These are phyloP conservation scores for Thera obeliscata DNA, from an alignment of 2,888 invertebrate genomes.

Conservation along the genomic window DNA sequence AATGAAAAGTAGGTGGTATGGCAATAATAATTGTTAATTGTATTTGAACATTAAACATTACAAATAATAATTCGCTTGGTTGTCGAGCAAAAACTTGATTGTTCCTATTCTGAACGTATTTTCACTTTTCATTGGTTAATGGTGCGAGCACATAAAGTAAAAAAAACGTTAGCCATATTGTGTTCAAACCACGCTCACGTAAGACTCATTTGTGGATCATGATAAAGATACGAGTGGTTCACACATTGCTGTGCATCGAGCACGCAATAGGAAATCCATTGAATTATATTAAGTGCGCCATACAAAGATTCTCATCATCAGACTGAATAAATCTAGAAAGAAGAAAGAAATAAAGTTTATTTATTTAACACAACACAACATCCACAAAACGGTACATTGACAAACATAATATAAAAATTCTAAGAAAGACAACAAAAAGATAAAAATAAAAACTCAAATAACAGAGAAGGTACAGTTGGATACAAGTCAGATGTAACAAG, in stretches of 20 bases:
- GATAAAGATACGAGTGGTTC: slow-evolving; percentile 14
- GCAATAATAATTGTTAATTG: neutral
- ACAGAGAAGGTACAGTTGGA: no score
- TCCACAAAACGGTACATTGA: no score
- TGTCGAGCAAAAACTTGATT: neutral
- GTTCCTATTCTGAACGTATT: neutral
- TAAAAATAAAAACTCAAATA: no score
- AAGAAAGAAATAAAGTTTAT: no score
- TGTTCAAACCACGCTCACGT: slow-evolving; percentile 13
- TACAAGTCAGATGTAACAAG: no score
- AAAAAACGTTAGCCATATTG: slow-evolving; percentile 14
- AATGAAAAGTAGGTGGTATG: no score
- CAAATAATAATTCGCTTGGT: neutral
- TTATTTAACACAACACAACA: no score
- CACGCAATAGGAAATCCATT: slow-evolving; percentile 13
- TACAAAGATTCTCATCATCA: neutral
- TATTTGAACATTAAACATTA: neutral
- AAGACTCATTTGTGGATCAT: slow-evolving; percentile 11
- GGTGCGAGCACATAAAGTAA: slow-evolving; percentile 6
- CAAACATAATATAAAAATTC: no score
- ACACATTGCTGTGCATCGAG: slow-evolving; percentile 2
- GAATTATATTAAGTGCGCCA: neutral
- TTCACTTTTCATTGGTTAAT: slow-evolving; percentile 16
- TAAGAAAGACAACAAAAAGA: no score
- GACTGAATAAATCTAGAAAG: no score